Conservation (phyloP, 2,888 invertebrate genomes). For the Andrena flavipes region DNA sequence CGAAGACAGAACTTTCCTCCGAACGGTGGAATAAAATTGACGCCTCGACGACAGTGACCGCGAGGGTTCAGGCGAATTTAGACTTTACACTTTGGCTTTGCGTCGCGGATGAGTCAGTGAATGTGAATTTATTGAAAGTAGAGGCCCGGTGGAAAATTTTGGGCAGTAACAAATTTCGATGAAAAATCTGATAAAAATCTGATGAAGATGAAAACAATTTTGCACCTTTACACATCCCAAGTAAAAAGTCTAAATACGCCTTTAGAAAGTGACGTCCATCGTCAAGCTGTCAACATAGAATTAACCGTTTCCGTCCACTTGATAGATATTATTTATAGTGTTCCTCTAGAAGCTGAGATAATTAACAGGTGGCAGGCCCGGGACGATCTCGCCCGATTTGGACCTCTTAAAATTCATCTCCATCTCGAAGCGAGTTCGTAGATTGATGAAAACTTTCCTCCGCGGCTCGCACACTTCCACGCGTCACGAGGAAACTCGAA, state of each 20-base stretch:
- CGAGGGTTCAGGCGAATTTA: not conserved
- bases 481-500: not conserved
- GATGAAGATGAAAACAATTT: too few species aligned
- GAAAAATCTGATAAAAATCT: too few species aligned
- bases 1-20: conserved; percentile 9
- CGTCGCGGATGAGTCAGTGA: too few species aligned
- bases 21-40: not conserved
- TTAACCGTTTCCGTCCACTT: not conserved
- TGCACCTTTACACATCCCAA: too few species aligned
- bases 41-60: not conserved
- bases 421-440: not conserved
- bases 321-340: not conserved
- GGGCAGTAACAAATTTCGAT: too few species aligned
- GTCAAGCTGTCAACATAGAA: not conserved
- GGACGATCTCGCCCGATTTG: not conserved
- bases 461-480: conserved; percentile 3
- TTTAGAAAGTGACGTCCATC: not conserved
- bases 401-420: not conserved
- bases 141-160: too few species aligned
- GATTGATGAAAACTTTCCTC: not conserved
- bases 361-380: not conserved
- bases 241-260: too few species aligned
- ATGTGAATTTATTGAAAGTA: not conserved
- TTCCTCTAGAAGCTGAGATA: not conserved
- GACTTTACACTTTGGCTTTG: too few species aligned